Base-by-base conservation (phyloP, 2,113 vertebrate genomes). In the Oreochromis niloticus region DNA sequence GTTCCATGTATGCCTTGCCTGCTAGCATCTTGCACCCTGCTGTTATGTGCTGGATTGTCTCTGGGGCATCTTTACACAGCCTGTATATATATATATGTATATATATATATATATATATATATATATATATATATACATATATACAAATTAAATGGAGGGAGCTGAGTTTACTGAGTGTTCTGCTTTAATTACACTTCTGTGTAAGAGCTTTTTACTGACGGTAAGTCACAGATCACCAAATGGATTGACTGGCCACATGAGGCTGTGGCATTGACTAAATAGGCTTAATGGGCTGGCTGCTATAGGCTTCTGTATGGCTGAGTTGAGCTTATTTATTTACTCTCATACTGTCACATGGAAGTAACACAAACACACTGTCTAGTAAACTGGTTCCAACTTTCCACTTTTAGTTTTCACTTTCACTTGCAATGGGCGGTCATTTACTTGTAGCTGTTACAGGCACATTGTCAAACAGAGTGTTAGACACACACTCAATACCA, bases 51-150 rank as follows among this genome's bases (percentile, higher is more conserved):
- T n/a, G n/a, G n/a, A n/a, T n/a, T n/a, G n/a, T n/a, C n/a, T n/a
- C n/a, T n/a, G n/a, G n/a, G n/a, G n/a, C n/a, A n/a, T n/a, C n/a
- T n/a, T n/a, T n/a, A n/a, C n/a, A n/a, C n/a, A n/a, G n/a, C n/a
- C n/a, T n/a, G n/a, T 10, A 10, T 39, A 2, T 4, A 1, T 4
- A 10, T 39, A 2, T 4, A 2, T 10, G 1, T 4, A 0, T 9
- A 1, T 39, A 0, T 9, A 1, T 4, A 1, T 2, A 1, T 41
- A 1, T 11, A 5, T 11, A 4, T 11, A 0, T 11, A 2, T 2
- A 11, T 2, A 5, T 41, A 0, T 1, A 2, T 4, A 2, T 36
- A 2, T 36, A 0, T 36, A 4, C 9, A 27, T 27, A 4, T 50
- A 5, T 24, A 32, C 43, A 50, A 78, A 32, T 78, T 7, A 36